These are phyloP conservation scores for Solea senegalensis DNA, from an alignment of 2,113 vertebrate genomes.

Conservation along the genomic window DNA sequence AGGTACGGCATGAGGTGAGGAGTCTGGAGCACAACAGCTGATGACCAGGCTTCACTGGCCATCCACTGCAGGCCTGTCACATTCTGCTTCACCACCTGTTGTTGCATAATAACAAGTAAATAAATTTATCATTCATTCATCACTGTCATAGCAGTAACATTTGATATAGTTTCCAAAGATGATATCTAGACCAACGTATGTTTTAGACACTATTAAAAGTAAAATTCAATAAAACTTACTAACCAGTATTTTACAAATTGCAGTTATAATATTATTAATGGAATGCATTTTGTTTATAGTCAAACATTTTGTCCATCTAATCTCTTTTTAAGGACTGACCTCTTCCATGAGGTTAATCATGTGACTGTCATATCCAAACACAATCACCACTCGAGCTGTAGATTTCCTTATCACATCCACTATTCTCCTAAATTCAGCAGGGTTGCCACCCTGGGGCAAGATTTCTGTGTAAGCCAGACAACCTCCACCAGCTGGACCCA, in stretches of 20 bases:
- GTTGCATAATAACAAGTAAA: not conserved
- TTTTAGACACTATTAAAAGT: no score
- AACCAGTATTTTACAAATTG: no score
- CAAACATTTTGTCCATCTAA: not conserved
- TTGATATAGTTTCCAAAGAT: no score
- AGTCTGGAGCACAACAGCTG: slow-evolving; percentile 46
- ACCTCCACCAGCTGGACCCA: slow-evolving; percentile 21
- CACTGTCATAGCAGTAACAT: no score
- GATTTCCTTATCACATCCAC: slow-evolving; percentile 61
- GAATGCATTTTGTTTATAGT: no score
- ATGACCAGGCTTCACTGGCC: slow-evolving; percentile 64
- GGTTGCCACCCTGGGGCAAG: slow-evolving; percentile 59
- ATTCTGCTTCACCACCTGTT: slow-evolving; percentile 65
- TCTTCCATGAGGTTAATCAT: slow-evolving; percentile 64
- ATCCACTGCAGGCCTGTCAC: slow-evolving; percentile 79
- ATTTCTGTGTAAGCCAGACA: slow-evolving; percentile 72
- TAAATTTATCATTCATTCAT: no score
- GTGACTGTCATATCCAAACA: slow-evolving; percentile 51
- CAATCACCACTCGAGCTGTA: slow-evolving; percentile 59
- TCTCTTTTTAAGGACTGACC: slow-evolving; percentile 2
- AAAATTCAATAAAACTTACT: no score
- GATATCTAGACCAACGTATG: not conserved
- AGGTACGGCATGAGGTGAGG: slow-evolving; percentile 57
- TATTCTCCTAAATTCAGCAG: slow-evolving; percentile 56
- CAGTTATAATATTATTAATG: no score